These are phyloP conservation scores for Pygoscelis adeliae DNA, from an alignment of 2,113 vertebrate species.

Conservation along the genomic window DNA sequence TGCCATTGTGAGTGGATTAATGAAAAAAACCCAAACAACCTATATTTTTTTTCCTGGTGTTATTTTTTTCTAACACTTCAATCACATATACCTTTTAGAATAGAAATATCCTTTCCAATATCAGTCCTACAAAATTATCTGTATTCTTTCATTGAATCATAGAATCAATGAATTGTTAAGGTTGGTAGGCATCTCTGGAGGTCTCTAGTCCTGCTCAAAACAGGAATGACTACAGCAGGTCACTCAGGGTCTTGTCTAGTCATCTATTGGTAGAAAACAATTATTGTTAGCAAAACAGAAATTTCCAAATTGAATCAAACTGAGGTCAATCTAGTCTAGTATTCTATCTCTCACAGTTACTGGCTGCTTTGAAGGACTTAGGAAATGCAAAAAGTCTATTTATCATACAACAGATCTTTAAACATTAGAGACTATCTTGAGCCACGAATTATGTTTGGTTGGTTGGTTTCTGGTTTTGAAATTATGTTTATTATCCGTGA, in stretches of 20 bases:
- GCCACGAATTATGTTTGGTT: neutral
- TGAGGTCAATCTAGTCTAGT: neutral
- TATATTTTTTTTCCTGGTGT: neutral
- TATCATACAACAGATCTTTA: neutral
- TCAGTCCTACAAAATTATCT: neutral
- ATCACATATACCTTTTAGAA: neutral
- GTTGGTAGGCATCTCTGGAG: neutral
- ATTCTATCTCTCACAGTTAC: neutral
- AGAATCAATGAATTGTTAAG: neutral
- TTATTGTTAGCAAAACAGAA: neutral
- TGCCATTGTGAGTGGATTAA: neutral
- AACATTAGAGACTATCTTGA: neutral
- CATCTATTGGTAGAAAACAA: neutral
- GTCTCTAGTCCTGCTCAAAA: neutral
- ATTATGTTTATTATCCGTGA: neutral
- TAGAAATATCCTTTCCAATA: neutral
- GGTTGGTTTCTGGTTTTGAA: neutral
- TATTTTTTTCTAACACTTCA: neutral
- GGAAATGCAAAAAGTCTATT: neutral
- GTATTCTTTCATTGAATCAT: neutral
- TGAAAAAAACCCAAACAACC: neutral
- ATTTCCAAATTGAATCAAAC: neutral
- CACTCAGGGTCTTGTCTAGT: neutral
- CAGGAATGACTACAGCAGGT: neutral
- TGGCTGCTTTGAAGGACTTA: neutral